Conservation (phyloP, 2,888 invertebrate genomes). For the Acleris holmiana region DNA sequence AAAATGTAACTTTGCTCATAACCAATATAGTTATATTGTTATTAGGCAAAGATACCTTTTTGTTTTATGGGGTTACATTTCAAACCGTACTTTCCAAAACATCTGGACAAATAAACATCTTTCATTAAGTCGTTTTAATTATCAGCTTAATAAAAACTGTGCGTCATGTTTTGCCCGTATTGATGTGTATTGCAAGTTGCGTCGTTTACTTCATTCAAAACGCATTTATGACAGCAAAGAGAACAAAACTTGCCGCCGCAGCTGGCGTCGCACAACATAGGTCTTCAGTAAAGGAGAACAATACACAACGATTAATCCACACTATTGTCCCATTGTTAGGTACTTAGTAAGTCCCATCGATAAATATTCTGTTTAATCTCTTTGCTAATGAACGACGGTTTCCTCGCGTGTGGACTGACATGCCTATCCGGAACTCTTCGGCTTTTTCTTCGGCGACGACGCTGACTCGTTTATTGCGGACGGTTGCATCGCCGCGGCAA, state of each 20-base stretch:
- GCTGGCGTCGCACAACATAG: slow-evolving; percentile 1
- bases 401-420: not conserved
- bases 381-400: slow-evolving; percentile 18
- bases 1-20: too few relatives aligned
- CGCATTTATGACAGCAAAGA: too few relatives aligned
- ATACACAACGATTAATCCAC: slow-evolving; percentile 32
- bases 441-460: slow-evolving; percentile 37
- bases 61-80: not conserved
- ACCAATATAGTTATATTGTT: not conserved
- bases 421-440: slow-evolving; percentile 20
- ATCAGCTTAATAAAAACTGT: not conserved
- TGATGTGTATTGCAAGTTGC: not conserved
- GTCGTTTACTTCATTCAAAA: too few relatives aligned
- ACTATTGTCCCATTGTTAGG: slow-evolving; percentile 43
- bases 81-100: slow-evolving; percentile 4
- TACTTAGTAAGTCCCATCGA: slow-evolving; percentile 4
- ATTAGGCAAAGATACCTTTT: slow-evolving; percentile 5
- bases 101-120: slow-evolving; percentile 12
- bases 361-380: slow-evolving; percentile 4
- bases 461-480: slow-evolving; percentile 58
- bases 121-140: too few relatives aligned
- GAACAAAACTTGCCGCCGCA: too few relatives aligned
- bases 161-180: slow-evolving; percentile 12
- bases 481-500: slow-evolving; percentile 63
- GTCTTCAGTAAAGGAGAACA: slow-evolving; percentile 18